Evolutionary conservation across 2,797 vertebrate genomes (phyloP).

Genomic region (Myripristis murdjan): DNA sequence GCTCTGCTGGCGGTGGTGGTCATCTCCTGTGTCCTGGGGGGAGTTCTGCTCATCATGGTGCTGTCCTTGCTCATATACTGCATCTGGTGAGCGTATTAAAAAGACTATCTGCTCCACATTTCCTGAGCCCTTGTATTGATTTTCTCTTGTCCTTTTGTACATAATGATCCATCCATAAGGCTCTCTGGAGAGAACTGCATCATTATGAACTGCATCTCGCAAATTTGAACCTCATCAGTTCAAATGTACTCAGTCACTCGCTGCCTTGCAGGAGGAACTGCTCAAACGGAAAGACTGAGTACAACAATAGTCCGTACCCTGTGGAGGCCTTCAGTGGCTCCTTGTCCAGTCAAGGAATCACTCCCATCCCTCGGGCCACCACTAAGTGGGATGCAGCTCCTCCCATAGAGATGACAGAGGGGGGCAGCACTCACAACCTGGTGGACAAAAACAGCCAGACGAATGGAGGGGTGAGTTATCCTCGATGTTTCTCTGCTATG

Average conservation of each 20-base stretch:
- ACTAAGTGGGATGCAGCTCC: constrained; percentile 41
- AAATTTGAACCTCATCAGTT: too few species aligned
- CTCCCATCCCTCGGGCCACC: constrained; percentile 80
- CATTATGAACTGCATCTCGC: not conserved
- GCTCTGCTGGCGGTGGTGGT: constrained; percentile 85
- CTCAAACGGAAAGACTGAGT: constrained; percentile 16
- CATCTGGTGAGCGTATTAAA: constrained; percentile 69
- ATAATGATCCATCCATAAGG: not conserved
- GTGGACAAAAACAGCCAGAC: constrained; percentile 62
- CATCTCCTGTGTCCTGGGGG: constrained; percentile 84
- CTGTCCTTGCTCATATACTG: constrained; percentile 70
- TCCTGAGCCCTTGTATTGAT: not conserved
- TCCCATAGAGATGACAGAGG: constrained; percentile 81
- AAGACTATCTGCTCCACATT: not conserved
- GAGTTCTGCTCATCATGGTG: constrained; percentile 79
- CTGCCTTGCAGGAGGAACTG: constrained; percentile 34
- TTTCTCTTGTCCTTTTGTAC: not conserved
- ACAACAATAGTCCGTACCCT: constrained; percentile 70
- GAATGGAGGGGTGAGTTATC: constrained; percentile 82
- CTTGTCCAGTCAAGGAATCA: constrained; percentile 68
- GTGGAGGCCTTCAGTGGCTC: constrained; percentile 45
- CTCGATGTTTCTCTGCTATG: not conserved
- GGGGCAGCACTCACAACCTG: constrained; percentile 38
- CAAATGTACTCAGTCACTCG: not conserved
- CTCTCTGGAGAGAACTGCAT: not conserved